Conservation (phyloP, 2,888 invertebrate species). For the Ectemnius lituratus region DNA sequence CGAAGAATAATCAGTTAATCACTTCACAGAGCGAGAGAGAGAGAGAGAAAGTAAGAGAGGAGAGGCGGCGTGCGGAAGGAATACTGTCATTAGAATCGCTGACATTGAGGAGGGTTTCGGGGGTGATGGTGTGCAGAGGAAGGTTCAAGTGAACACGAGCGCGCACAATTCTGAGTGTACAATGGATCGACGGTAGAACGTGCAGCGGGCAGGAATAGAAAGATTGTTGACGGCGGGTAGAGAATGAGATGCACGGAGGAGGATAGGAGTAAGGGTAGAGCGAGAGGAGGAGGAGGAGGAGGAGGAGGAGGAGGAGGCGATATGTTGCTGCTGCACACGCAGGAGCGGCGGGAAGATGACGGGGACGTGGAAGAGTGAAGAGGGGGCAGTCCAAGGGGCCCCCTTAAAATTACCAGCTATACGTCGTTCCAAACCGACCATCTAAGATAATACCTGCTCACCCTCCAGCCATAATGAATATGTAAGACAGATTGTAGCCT, state of each 20-base stretch:
- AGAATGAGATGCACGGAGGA: too few relatives aligned
- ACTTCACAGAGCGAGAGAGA: too few relatives aligned
- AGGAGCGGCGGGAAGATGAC: conserved; percentile 7
- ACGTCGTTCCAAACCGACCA: conserved; percentile 76
- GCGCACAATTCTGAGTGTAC: neutral
- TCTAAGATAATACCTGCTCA: conserved; percentile 77
- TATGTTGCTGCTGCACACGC: conserved; percentile 8
- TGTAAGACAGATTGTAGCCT: conserved; percentile 78
- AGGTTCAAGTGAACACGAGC: neutral
- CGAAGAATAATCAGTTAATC: too few relatives aligned
- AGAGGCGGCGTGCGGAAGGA: too few relatives aligned
- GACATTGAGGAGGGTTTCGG: too few relatives aligned
- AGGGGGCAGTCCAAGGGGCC: conserved; percentile 56
- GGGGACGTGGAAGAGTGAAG: conserved; percentile 45
- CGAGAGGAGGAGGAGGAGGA: neutral
- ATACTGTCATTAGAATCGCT: too few relatives aligned
- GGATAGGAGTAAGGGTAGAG: conserved; percentile 15
- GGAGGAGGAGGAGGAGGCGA: conserved; percentile 28
- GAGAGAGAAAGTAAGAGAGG: too few relatives aligned
- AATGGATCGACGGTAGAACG: conserved; percentile 2
- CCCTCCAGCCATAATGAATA: conserved; percentile 78
- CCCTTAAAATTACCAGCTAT: conserved; percentile 77
- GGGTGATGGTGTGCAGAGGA: neutral
- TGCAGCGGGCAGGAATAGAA: conserved; percentile 22
- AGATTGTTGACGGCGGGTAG: conserved; percentile 4